Evolutionary conservation across 2,113 vertebrate species (phyloP).

Genomic region (Podiceps cristatus): DNA sequence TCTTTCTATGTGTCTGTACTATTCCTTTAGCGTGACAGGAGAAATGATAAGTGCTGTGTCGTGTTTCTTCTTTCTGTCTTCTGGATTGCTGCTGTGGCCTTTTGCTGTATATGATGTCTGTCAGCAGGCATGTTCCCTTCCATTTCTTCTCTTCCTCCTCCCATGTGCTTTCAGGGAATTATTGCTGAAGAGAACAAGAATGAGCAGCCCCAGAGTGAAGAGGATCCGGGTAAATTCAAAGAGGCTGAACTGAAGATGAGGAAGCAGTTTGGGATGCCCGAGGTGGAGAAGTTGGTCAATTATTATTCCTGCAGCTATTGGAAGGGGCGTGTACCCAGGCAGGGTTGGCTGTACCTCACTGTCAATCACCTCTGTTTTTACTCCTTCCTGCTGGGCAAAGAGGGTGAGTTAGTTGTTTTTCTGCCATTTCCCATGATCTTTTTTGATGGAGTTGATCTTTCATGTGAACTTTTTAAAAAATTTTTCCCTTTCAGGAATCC

Average conservation of each 20-base stretch:
- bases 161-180: slow-evolving; percentile 84
- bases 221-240: slow-evolving; percentile 95
- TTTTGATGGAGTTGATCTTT: neutral
- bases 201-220: slow-evolving; percentile 85
- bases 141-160: neutral
- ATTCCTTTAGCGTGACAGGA: neutral
- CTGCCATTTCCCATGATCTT: neutral
- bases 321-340: slow-evolving; percentile 94
- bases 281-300: slow-evolving; percentile 96
- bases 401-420: slow-evolving; percentile 81
- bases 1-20: neutral
- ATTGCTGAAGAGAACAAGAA: slow-evolving; percentile 96
- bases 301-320: slow-evolving; percentile 99
- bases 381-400: slow-evolving; percentile 95
- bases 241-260: slow-evolving; percentile 97
- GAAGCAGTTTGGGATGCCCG: slow-evolving; percentile 95
- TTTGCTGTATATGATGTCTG: neutral
- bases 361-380: slow-evolving; percentile 99
- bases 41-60: neutral
- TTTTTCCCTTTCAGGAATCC: neutral
- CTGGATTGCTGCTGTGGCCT: neutral
- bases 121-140: neutral
- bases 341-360: slow-evolving; percentile 96
- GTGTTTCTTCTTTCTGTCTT: neutral
- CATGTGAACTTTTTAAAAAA: neutral